Evolutionary conservation across 2,797 vertebrate species (phyloP), one percentile per base, ranked within the genome.

Genomic region (Macroramphosus scolopax): DNA sequence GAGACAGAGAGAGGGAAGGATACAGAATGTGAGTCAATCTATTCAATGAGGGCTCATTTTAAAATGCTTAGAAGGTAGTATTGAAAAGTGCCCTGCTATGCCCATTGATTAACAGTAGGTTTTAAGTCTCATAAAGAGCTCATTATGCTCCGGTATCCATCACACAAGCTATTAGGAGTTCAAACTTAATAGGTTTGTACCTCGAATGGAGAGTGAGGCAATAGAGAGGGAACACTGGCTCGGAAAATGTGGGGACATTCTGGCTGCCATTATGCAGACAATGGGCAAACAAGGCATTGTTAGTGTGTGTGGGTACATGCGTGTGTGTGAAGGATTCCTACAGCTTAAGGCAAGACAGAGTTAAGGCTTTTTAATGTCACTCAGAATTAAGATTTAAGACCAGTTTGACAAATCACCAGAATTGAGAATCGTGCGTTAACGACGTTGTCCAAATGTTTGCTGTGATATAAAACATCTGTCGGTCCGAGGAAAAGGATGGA

Each of bases 21-120:
- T 47, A 49, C 53, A 72, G 56, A 83, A 76, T 55, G 61, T 44
- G 87, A 93, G 88, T 92, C 92, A 91, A 94, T 93, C 91, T 89
- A 88, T 93, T 93, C 92, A 93, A 92, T 90, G 92, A 88, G 88
- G 88, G 92, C 92, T 94, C 91, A 92, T 94, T 95, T 91, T 48
- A 91, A 57, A 91, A 92, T 89, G 86, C 90, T 90, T 87, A 89
- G 89, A 91, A 91, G 89, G 89, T 91, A 91, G 89, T 90, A 92
- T 88, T 91, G 88, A 92, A 93, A 91, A 89, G 78, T 90, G 90
- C 82, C 89, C 88, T 87, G 84, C 89, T 87, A 89, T 90, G 89
- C 92, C 87, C 91, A 93, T 92, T 91, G 95, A 97, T 94, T 95
- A 96, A 93, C 92, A 92, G 89, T 91, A 89, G 91, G 87, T 91